Percentiles rank a stretch among this genome's conserved stretches.
Evolutionary conservation across 2,113 vertebrate species (phyloP).

Genomic region (Phocoena sinus): DNA sequence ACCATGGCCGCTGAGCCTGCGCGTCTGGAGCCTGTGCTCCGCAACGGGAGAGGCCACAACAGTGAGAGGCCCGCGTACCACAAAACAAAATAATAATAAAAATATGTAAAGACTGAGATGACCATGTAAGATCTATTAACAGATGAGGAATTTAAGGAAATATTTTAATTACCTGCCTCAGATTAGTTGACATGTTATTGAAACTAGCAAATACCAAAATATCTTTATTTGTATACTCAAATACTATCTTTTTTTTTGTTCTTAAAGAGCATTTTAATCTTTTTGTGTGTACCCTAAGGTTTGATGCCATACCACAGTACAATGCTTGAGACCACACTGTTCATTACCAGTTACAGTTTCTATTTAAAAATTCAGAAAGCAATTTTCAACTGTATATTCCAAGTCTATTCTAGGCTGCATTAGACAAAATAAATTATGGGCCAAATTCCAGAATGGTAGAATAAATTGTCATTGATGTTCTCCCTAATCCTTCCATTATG

Average conservation of each 20-base stretch:
- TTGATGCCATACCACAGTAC: background rate
- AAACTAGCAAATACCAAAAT: background rate
- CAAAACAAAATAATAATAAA: too few relatives aligned
- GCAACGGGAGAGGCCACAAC: too few relatives aligned
- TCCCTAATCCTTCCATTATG: background rate
- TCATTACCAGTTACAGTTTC: background rate
- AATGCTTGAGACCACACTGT: background rate
- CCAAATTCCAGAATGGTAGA: background rate
- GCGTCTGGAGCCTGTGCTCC: too few relatives aligned
- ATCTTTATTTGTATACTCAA: background rate
- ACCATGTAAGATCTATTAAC: background rate
- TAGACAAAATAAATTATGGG: background rate
- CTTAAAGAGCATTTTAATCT: background rate
- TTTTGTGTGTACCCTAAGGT: background rate
- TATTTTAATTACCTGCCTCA: background rate
- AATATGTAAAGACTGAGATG: background rate
- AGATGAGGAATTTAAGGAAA: background rate
- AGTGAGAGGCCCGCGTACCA: too few relatives aligned
- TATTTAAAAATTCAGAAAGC: background rate
- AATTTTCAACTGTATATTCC: background rate
- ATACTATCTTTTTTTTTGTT: background rate
- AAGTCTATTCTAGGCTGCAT: background rate
- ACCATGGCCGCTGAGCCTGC: too few relatives aligned
- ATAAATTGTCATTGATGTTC: background rate
- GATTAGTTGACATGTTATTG: background rate